Percentiles rank a stretch among this genome's conserved stretches.
Evolutionary conservation across 1,140 invertebrate genomes (phyloP).

Genomic region (Neoseiulus cucumeris): DNA sequence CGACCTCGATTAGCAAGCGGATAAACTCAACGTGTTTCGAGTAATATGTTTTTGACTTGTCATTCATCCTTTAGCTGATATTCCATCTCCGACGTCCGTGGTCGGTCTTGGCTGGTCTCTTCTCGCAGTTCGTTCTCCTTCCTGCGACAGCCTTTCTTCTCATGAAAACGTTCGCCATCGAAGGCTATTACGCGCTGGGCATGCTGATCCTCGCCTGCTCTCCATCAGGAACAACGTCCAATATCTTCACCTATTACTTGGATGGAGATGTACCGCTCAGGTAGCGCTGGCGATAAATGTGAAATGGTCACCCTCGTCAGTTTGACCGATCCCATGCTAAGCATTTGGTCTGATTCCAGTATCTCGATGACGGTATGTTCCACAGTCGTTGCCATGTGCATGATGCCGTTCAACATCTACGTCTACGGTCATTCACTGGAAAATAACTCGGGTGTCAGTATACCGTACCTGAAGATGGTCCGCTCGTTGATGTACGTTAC

Average conservation of each 20-base stretch:
- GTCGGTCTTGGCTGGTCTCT: slow-evolving; percentile 27
- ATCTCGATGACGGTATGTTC: slow-evolving; percentile 28
- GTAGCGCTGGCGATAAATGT: slow-evolving; percentile 18
- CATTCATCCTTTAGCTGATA: slow-evolving; percentile 18
- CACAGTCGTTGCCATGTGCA: slow-evolving; percentile 25
- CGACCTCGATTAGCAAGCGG: too few species aligned
- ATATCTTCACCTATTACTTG: slow-evolving; percentile 28
- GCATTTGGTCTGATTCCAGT: slow-evolving; percentile 20
- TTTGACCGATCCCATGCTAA: not conserved
- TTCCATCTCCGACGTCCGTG: slow-evolving; percentile 25
- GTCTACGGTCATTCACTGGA: slow-evolving; percentile 26
- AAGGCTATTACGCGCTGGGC: slow-evolving; percentile 19
- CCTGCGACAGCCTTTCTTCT: slow-evolving; percentile 26
- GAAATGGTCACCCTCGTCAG: not conserved
- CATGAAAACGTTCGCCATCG: slow-evolving; percentile 17
- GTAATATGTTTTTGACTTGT: not conserved
- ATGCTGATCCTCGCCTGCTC: slow-evolving; percentile 27
- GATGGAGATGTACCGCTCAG: slow-evolving; percentile 29
- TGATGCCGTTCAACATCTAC: slow-evolving; percentile 28
- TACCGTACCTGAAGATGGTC: slow-evolving; percentile 27
- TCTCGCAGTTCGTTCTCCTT: slow-evolving; percentile 29
- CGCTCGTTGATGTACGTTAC: slow-evolving; percentile 24
- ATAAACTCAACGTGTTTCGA: too few species aligned
- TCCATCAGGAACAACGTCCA: slow-evolving; percentile 29
- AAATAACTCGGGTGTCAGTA: slow-evolving; percentile 21